Evolutionary conservation across 1,140 invertebrate genomes (phyloP), one percentile per base, ranked within the genome.

Genomic region (Marisa cornuarietis): DNA sequence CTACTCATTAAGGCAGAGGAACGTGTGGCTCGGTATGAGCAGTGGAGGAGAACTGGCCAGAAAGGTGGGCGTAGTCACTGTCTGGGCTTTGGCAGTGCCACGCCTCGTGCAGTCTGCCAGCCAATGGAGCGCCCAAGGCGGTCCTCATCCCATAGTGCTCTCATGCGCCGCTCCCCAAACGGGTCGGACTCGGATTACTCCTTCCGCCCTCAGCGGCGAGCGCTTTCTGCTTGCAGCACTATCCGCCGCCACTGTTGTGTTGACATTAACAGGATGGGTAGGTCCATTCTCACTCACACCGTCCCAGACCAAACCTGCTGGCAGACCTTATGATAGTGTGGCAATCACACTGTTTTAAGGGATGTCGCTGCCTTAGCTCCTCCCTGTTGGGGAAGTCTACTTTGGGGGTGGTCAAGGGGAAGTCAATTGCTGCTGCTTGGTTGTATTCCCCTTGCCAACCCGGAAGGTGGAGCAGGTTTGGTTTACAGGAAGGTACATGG

Each of bases 191-290:
- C 84, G 82, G 88, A 87, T 81, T 85, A 85, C 66, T 88, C 86
- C 79, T 71, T 83, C 58, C 85, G 85, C 71, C 86, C 87, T 73
- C 87, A 90, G 78, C 84, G 89, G 78, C 86, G 89, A 62, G 89
- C 89, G 61, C 83, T 87, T 74, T 90, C 89, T 24, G 89, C 89
- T 79, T 89, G 88, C 83, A 89, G 88, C 85, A 84, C 86, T 81
- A 86, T 90, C 78, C 85, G 89, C 78, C 84, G 89, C 62, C 89
- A 89, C 86, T 88, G 87, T 83, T 88, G 86, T 86, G 85, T 88
- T 81, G 87, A 89, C 85, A 84, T 88, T 86, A 88, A 88, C 82
- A 73, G 80, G 79, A 80, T 82, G 26, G 84, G 86, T 87, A 86
- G 73, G 86, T 85, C 83, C 72, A 65, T 65, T 61, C 72, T 74